Evolutionary conservation across 2,888 invertebrate species (phyloP), one percentile per base, ranked within the genome.

Genomic region (Andrena marginata): DNA sequence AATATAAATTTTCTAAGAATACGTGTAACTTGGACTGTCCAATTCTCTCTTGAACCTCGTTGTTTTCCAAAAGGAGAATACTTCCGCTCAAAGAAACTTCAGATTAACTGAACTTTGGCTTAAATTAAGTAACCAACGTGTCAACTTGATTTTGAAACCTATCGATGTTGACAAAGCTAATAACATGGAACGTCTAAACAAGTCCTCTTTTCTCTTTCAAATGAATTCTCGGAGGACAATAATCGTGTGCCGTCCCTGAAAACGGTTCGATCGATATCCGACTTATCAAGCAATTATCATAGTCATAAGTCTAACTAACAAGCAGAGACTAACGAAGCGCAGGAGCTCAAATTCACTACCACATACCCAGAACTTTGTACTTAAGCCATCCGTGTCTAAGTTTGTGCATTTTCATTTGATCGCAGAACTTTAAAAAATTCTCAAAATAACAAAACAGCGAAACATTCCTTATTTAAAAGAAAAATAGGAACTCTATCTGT

Each of bases 301-400:
- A 76, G n/a, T 33, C 13, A 4, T 10, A 33, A 76, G 67, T 13
- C 5, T 29, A 29, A 26, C 10, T 8, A 29, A 33, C 33, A 26
- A 26, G 8, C 13, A 7, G 51, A 5, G 48, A 60, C 35, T 67
- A 56, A 26, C 56, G 13, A 48, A 71, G 48, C 29, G 13, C 0
- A 31, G 2, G 5, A 26, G 48, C 68, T 77, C 63, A 56, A 69
- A 69, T 51, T 54, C 13, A 56, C 42, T 48, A 59, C 48, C 49
- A 60, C 26, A 33, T 63, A 23, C 26, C 49, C 7, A 23, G 4
- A 13, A 54, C 23, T 10, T 79, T 29, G 84, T 84, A 85, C 84
- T 84, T 85, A 85, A 79, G 16, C 42, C 68, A 6, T 33, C 35
- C 29, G 26, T 16, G 56, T 5, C 23, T 8, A 26, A 56, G 23